Conservation (phyloP, 37 sponge, comb jelly and placozoan genomes). For the Halichondria panicea region DNA sequence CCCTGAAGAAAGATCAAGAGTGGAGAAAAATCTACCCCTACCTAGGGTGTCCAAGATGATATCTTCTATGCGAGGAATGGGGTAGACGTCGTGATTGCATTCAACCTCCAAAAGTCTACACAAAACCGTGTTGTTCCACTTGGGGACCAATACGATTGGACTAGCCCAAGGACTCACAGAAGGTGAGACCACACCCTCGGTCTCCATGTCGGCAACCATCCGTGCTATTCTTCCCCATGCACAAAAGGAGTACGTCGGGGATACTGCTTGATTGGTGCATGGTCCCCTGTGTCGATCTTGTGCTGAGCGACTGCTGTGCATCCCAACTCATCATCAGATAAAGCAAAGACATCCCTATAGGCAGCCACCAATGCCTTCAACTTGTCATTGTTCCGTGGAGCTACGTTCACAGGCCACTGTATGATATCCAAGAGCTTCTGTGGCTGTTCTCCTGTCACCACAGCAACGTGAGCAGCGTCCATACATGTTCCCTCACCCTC, state of each 20-base stretch:
- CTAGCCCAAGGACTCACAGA: conserved; percentile 26
- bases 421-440: no score
- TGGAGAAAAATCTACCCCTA: conserved; percentile 16
- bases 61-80: conserved; percentile 43
- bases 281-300: conserved; percentile 54
- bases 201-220: conserved; percentile 45
- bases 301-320: conserved; percentile 9
- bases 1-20: conserved; percentile 43
- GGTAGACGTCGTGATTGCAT: conserved; percentile 41
- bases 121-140: conserved; percentile 25
- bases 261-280: conserved; percentile 47
- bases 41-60: conserved; percentile 19
- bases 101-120: conserved; percentile 29
- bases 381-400: no score
- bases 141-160: conserved; percentile 31
- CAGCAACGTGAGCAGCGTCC: no score
- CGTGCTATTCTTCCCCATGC: conserved; percentile 6
- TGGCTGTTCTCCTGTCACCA: no score
- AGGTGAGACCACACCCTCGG: conserved; percentile 11
- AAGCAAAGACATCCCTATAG: conserved; percentile 59
- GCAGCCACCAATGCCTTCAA: no score
- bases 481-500: no score
- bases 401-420: no score
- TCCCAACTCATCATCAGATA: conserved; percentile 34
- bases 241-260: conserved; percentile 39